These are phyloP conservation scores for Forbesichthys papilliferus DNA, from an alignment of 2,113 vertebrate genomes.

Conservation along the genomic window DNA sequence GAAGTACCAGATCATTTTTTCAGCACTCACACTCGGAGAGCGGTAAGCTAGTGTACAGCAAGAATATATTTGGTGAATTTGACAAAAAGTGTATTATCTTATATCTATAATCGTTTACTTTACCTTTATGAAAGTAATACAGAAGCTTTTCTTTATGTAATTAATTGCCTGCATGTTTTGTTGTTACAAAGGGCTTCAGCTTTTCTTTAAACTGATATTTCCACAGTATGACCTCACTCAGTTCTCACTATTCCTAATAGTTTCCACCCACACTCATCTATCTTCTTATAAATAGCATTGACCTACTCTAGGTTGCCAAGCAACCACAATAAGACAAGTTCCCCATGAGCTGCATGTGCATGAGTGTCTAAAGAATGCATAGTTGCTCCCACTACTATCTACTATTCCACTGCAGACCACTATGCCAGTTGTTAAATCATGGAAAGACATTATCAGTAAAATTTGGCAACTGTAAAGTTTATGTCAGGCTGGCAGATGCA, in stretches of 20 bases:
- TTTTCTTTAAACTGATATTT: slow-evolving; percentile 36
- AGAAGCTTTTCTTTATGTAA: slow-evolving; percentile 21
- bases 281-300: slow-evolving; percentile 9
- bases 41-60: too few species aligned
- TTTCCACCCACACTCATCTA: background rate
- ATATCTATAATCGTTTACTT: too few species aligned
- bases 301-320: too few species aligned
- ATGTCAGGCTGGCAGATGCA: background rate
- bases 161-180: slow-evolving; percentile 13
- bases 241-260: background rate
- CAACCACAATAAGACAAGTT: background rate
- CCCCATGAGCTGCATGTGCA: background rate
- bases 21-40: too few species aligned
- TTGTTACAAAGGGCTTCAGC: slow-evolving; percentile 14
- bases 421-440: background rate
- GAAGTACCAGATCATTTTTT: too few species aligned
- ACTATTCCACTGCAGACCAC: background rate
- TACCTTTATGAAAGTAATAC: background rate
- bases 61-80: too few species aligned
- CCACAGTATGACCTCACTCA: slow-evolving; percentile 45
- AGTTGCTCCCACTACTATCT: background rate
- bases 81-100: too few species aligned
- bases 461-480: background rate
- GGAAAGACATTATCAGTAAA: background rate
- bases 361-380: background rate